Conservation (phyloP, 1,140 invertebrate genomes). For the Drosophila aff. region DNA sequence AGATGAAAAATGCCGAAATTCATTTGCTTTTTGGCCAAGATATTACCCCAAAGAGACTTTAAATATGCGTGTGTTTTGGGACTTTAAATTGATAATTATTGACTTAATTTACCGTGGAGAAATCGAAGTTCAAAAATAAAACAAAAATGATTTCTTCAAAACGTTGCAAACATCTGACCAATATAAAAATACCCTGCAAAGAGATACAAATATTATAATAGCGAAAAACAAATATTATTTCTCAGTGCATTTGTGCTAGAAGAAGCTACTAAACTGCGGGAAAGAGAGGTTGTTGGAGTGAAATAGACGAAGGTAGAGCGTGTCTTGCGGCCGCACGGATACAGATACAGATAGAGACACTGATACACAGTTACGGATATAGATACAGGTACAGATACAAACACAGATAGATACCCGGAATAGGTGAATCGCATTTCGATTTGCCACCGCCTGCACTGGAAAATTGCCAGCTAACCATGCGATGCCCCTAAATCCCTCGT, state of each 20-base stretch:
- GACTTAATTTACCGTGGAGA: too few relatives aligned
- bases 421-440: slow-evolving; percentile 48
- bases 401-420: background rate
- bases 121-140: too few relatives aligned
- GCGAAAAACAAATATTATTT: background rate
- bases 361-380: background rate
- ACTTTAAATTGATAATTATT: too few relatives aligned
- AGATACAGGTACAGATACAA: background rate
- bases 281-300: background rate
- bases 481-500: slow-evolving; percentile 60
- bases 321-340: slow-evolving; percentile 6
- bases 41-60: too few relatives aligned
- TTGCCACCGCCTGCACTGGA: slow-evolving; percentile 43
- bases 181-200: background rate
- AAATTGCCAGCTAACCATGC: slow-evolving; percentile 69
- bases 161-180: too few relatives aligned
- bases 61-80: too few relatives aligned
- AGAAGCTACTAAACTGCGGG: slow-evolving; percentile 4
- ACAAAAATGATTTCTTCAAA: too few relatives aligned
- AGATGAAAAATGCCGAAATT: too few relatives aligned
- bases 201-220: background rate
- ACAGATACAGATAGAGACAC: background rate
- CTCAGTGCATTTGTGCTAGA: background rate
- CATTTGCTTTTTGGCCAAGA: too few relatives aligned
- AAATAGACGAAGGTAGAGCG: slow-evolving; percentile 10